phyloP scores from a whole-genome alignment of 2,113 vertebrate species.

The Lipotes vexillifer region DNA sequence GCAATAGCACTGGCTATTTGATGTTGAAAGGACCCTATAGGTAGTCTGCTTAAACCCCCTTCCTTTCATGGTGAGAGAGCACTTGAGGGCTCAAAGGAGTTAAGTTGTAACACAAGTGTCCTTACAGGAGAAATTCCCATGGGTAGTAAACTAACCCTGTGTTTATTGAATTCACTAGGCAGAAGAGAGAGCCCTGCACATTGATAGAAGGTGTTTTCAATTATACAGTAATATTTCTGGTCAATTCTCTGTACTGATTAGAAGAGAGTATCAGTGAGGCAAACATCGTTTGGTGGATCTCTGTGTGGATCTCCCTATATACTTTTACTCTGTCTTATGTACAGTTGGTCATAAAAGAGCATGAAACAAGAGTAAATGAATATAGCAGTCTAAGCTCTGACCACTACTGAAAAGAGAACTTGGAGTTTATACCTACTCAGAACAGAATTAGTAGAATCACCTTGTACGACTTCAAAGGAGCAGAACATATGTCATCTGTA shows the following conservation, averaged over 20 bases:
- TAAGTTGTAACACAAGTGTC: background rate
- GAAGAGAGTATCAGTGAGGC: background rate
- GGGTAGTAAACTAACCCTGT: background rate
- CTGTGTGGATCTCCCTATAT: background rate
- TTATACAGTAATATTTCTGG: background rate
- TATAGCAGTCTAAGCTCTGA: background rate
- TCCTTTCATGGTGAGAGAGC: background rate
- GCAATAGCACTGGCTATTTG: background rate
- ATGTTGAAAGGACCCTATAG: background rate
- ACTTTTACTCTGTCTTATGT: background rate
- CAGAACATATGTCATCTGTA: background rate
- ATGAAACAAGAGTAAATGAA: background rate
- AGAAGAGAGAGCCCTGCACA: background rate
- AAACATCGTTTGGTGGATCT: background rate
- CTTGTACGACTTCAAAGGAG: background rate
- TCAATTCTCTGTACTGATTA: background rate
- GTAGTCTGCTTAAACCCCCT: background rate
- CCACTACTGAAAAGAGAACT: background rate
- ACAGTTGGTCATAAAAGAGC: background rate
- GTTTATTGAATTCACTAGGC: background rate
- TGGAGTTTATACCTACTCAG: background rate
- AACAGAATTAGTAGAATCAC: background rate
- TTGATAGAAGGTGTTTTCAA: background rate
- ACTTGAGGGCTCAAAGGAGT: background rate
- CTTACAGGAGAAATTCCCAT: background rate